Percentiles rank a stretch among this genome's conserved stretches.
Conservation (phyloP, 2,888 invertebrate genomes). For the Phania funesta region DNA sequence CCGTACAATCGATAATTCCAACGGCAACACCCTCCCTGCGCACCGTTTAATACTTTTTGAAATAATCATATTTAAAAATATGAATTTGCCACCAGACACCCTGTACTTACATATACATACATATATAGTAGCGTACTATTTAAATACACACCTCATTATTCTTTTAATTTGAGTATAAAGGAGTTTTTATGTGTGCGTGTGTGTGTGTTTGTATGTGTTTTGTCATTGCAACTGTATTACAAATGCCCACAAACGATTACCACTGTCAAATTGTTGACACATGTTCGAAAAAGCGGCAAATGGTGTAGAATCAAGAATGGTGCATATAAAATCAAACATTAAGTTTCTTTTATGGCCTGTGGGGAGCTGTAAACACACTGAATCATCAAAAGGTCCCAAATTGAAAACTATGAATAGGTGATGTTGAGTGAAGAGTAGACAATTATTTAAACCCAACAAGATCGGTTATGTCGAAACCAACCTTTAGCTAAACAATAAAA, state of each 20-base stretch:
- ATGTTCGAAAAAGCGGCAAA: conserved; percentile 23
- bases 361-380: no score
- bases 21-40: no score
- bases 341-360: no score
- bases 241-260: conserved; percentile 4
- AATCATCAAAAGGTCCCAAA: no score
- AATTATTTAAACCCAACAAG: no score
- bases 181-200: background rate
- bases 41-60: no score
- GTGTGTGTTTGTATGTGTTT: background rate
- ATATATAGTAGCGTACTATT: background rate
- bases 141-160: background rate
- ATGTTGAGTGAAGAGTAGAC: no score
- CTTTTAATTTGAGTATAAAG: background rate
- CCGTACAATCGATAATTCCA: no score
- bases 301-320: background rate
- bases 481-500: no score
- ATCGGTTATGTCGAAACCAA: no score
- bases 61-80: background rate
- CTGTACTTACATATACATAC: background rate
- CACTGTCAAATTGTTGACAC: conserved; percentile 49
- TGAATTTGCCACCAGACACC: no score
- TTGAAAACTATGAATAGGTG: no score
- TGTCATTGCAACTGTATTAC: background rate
- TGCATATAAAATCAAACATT: background rate